Percentiles rank a stretch among this genome's conserved stretches.
Conservation (phyloP, 2,888 invertebrate genomes). For the Trachelus iudaicus region DNA sequence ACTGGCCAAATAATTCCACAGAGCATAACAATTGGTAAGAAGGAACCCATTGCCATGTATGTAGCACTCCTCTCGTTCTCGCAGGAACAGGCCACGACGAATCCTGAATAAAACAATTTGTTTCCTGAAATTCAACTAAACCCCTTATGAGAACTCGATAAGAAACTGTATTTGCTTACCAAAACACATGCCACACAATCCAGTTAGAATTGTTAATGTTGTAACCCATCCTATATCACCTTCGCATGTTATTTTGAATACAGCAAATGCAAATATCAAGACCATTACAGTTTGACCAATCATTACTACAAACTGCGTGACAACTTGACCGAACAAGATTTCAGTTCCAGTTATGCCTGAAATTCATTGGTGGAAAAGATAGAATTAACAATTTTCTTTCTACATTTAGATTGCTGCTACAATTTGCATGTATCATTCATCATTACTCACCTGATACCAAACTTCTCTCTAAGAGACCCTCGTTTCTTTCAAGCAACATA, state of each 20-base stretch:
- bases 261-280: constrained; percentile 79
- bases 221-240: constrained; percentile 82
- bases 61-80: constrained; percentile 88
- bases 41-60: constrained; percentile 86
- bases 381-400: neutral
- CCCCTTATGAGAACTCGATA: neutral
- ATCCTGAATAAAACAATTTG: constrained; percentile 70
- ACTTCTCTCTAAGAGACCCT: constrained; percentile 90
- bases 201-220: constrained; percentile 82
- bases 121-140: neutral
- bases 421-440: neutral
- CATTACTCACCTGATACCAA: constrained; percentile 80
- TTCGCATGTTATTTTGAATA: constrained; percentile 81
- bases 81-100: constrained; percentile 83
- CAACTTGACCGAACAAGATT: constrained; percentile 87
- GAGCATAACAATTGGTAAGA: constrained; percentile 85
- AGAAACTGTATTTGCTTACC: constrained; percentile 69
- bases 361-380: constrained; percentile 2
- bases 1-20: constrained; percentile 96
- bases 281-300: constrained; percentile 84
- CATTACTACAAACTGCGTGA: constrained; percentile 90
- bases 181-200: constrained; percentile 94
- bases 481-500: constrained; percentile 88
- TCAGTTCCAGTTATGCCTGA: constrained; percentile 77
- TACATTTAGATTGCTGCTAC: neutral